Evolutionary conservation across 2,113 vertebrate species (phyloP), one percentile per base, ranked within the genome.

Genomic region (Physeter macrocephalus): DNA sequence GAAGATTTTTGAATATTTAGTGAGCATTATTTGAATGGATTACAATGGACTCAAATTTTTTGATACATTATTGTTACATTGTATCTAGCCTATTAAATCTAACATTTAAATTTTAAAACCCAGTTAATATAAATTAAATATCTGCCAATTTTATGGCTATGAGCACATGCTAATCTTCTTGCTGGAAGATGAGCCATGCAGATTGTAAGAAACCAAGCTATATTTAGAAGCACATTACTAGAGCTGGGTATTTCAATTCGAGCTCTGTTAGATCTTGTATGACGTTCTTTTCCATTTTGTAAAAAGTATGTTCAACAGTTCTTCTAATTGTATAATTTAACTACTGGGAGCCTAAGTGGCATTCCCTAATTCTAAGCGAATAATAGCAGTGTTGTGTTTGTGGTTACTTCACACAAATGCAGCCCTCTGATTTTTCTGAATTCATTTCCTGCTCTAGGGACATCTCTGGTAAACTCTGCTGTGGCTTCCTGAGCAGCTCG

Each of bases 61-160:
- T 96, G 67, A 97, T 67, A 90, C 61, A 92, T 95, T 96, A 98
- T 97, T 97, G 75, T 89, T 95, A 95, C 41, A 94, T 96, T 97
- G 96, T 94, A 98, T 97, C 95, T 95, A 97, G 82, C 66, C 95
- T 97, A 97, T 98, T 98, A 98, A 97, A 96, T 95, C 93, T 96
- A 98, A 94, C 89, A 97, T 96, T 98, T 97, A 97, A 98, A 92
- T 96, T 96, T 17, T 90, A 97, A 87, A 88, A 75, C 57, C 59
- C 64, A 93, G 91, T 89, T 96, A 97, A 46, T 67, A 69, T 97
- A 96, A 97, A 98, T 97, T 98, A 98, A 98, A 92, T 97, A 95
- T 66, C 83, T 97, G 97, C 90, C 95, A 97, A 95, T 97, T 97
- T 97, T 97, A 98, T 97, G 93, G 92, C 93, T 98, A 92, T 92